These are phyloP conservation scores for Rotaria sp. DNA, from an alignment of 2,888 invertebrate species.

Conservation along the genomic window DNA sequence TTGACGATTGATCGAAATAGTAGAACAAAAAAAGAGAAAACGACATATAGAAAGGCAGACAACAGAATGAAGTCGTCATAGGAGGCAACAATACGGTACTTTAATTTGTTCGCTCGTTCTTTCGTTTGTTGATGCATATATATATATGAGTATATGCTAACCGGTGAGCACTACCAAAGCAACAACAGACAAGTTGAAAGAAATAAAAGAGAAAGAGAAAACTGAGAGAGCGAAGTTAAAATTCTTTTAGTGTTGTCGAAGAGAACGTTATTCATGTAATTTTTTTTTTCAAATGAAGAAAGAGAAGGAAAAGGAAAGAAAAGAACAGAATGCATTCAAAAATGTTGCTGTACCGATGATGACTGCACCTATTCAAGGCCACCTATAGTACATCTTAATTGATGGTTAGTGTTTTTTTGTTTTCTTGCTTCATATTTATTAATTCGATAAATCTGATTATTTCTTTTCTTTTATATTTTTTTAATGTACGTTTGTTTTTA, in stretches of 20 bases:
- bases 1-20: not conserved
- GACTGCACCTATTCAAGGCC: not conserved
- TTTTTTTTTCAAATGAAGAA: not conserved
- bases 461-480: not conserved
- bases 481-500: not conserved
- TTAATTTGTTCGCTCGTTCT: not conserved
- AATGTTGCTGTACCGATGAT: not conserved
- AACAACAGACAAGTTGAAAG: not conserved
- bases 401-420: not conserved
- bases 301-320: not conserved
- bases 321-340: not conserved
- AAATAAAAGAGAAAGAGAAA: not conserved
- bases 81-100: not conserved
- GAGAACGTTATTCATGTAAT: not conserved
- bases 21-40: not conserved
- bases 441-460: not conserved
- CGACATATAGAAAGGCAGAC: not conserved
- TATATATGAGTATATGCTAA: not conserved
- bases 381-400: not conserved
- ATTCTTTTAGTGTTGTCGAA: not conserved
- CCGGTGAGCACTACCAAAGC: not conserved
- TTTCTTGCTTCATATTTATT: not conserved
- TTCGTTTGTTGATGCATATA: not conserved
- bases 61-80: not conserved
- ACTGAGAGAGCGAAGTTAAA: not conserved